Percentiles rank a stretch among this genome's conserved stretches.
Evolutionary conservation across 2,797 vertebrate genomes (phyloP).

Genomic region (Coracias cyanogaster): DNA sequence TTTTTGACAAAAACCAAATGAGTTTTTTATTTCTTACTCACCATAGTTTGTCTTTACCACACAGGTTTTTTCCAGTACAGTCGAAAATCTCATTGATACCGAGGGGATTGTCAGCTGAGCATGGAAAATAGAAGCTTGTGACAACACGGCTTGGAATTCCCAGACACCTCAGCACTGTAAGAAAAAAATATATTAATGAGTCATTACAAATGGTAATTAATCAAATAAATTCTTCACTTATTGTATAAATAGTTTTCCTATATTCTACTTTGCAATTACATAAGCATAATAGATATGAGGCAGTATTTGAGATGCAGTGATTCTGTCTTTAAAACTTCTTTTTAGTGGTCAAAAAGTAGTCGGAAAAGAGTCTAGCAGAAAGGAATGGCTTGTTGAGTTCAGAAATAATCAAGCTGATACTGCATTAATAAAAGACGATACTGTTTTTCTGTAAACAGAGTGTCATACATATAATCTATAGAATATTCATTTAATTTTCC

Average conservation of each 20-base stretch:
- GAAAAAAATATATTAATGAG: background rate
- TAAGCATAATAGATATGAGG: background rate
- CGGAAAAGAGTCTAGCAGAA: background rate
- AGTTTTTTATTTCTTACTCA: constrained; percentile 44
- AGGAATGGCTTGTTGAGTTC: background rate
- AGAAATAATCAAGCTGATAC: background rate
- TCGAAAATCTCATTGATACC: constrained; percentile 81
- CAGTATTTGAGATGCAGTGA: background rate
- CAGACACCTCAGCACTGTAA: constrained; percentile 84
- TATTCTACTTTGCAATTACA: background rate
- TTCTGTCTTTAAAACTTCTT: background rate
- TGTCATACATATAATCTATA: background rate
- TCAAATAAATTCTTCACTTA: background rate
- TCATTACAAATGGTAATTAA: background rate
- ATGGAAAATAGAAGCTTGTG: constrained; percentile 85
- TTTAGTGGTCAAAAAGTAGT: background rate
- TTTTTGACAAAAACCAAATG: background rate
- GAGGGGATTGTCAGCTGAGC: constrained; percentile 83
- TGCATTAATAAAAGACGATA: background rate
- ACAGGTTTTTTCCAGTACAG: constrained; percentile 75
- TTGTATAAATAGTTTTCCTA: background rate
- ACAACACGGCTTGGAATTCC: constrained; percentile 87
- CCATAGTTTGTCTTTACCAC: constrained; percentile 85
- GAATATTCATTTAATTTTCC: background rate
- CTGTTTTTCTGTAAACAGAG: background rate